Percentiles rank a stretch among this genome's conserved stretches.
Conservation (phyloP, 2,113 vertebrate genomes). For the Paedocypris sp. region DNA sequence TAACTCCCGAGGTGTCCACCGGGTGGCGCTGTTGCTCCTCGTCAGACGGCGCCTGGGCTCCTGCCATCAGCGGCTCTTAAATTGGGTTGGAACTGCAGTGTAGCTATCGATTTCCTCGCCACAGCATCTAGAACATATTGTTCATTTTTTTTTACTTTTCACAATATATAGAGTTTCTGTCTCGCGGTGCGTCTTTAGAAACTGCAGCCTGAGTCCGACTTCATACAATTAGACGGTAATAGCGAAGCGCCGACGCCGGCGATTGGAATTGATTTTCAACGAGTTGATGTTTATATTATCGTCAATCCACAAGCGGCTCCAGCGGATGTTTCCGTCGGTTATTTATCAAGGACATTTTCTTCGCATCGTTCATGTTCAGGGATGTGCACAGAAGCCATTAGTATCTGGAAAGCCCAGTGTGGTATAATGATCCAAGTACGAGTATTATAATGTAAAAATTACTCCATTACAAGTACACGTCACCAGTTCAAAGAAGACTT, state of each 20-base stretch:
- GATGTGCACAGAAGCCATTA: background rate
- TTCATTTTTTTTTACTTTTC: background rate
- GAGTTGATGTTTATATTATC: background rate
- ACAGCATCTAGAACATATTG: slow-evolving; percentile 16
- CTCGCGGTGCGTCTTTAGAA: background rate
- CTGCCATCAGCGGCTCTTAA: background rate
- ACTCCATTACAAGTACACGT: too few species aligned
- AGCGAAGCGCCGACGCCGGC: background rate
- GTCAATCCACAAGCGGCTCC: background rate
- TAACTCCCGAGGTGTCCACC: background rate
- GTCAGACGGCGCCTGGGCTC: background rate
- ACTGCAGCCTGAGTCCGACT: background rate
- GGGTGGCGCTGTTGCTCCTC: slow-evolving; percentile 23
- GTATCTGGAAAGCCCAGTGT: background rate
- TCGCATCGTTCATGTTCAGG: too few species aligned
- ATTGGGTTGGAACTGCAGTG: slow-evolving; percentile 5
- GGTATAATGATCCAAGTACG: background rate
- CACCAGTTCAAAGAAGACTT: too few species aligned
- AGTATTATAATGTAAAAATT: too few species aligned
- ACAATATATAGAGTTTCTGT: slow-evolving; percentile 13
- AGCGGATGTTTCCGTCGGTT: too few species aligned
- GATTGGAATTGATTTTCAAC: background rate
- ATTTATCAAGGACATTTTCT: too few species aligned
- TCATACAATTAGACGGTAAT: background rate
- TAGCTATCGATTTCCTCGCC: slow-evolving; percentile 24